Conservation (phyloP, 1,140 invertebrate species). For the Octopus sinensis region DNA sequence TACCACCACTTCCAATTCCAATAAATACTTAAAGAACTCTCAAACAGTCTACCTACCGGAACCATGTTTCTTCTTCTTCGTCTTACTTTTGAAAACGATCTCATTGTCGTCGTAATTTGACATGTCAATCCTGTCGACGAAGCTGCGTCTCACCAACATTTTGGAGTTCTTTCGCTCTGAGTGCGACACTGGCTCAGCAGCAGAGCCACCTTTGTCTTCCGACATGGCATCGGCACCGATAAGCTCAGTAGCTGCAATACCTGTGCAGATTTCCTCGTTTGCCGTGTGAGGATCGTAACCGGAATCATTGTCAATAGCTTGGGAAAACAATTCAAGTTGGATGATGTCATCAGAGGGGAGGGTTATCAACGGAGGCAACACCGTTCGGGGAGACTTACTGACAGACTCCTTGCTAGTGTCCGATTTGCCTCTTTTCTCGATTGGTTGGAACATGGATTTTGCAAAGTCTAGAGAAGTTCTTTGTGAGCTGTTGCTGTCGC, state of each 20-base stretch:
- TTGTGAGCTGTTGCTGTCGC: neutral
- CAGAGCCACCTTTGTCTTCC: neutral
- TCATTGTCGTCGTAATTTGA: neutral
- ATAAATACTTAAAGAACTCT: too few relatives aligned
- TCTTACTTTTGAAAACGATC: constrained; percentile 1
- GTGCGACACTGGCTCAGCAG: neutral
- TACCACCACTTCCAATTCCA: too few relatives aligned
- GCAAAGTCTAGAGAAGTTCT: neutral
- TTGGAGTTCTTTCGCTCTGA: too few relatives aligned
- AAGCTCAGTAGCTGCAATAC: neutral
- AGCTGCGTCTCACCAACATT: neutral
- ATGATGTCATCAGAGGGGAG: neutral
- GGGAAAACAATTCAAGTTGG: neutral
- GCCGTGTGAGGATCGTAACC: neutral
- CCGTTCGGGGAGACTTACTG: neutral
- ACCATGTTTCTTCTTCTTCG: neutral
- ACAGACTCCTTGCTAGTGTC: neutral
- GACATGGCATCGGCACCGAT: neutral
- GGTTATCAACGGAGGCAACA: neutral
- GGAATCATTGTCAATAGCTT: neutral
- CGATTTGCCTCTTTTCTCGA: neutral
- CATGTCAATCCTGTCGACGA: neutral
- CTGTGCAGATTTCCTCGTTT: neutral
- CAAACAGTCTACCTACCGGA: neutral
- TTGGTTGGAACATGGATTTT: neutral